Evolutionary conservation across 2,888 invertebrate species (phyloP), one percentile per base, ranked within the genome.

Genomic region (Bellardia bayeri): DNA sequence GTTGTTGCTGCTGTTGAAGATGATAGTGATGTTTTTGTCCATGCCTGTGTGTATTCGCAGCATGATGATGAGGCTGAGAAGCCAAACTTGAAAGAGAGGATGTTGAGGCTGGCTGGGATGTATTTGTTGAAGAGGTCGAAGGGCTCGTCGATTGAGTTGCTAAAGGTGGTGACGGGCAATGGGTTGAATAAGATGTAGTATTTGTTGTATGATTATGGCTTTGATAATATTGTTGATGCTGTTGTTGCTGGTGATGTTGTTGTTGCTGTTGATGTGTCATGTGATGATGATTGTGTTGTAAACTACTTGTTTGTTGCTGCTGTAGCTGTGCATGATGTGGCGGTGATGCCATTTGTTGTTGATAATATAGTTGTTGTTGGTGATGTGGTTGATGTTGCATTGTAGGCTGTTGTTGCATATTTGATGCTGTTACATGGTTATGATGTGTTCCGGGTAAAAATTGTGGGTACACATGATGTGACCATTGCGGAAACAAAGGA

Each of bases 401-500:
- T 91, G 94, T 94, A 92, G 94, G 94, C 91, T 94, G 94, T 90
- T 89, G 89, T 56, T 88, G 89, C 79, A 89, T 82, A 84, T 86
- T 89, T 56, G 87, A 71, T 74, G 81, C 71, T 74, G 89, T 63
- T 61, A 86, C 64, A 91, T 96, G 95, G 93, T 95, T 96, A 91
- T 97, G 97, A 95, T 97, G 97, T 94, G 97, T 81, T 72, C 97
- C 97, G 92, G 98, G 97, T 94, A 98, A 96, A 95, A 98, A 98
- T 95, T 98, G 98, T 91, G 98, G 98, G 94, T 98, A 97, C 93
- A 98, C 97, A 95, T 98, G 98, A 95, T 98, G 98, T 91, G 98
- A 98, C 98, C 98, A 98, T 95, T 98, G 98, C 91, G 98, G 98
- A 94, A 98, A 98, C 94, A 98, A 95, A 91, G 98, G 98, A 93